These are phyloP conservation scores for Uropetala carovei DNA, from an alignment of 2,888 invertebrate genomes.

Conservation along the genomic window DNA sequence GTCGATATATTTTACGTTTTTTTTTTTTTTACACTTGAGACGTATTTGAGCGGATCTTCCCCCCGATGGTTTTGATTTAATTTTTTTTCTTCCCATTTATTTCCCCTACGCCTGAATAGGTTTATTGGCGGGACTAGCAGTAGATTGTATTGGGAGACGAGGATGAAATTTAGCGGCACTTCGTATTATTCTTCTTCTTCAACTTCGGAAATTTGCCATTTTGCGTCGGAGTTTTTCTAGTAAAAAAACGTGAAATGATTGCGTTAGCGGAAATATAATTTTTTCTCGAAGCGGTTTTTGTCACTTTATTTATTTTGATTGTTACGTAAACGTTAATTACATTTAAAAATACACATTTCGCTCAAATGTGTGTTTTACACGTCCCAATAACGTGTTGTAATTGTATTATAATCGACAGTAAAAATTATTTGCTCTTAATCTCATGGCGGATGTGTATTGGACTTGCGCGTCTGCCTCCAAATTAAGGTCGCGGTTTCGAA, in stretches of 20 bases:
- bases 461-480: too few relatives aligned
- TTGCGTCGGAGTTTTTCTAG: not conserved
- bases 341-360: too few relatives aligned
- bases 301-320: too few relatives aligned
- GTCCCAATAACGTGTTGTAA: too few relatives aligned
- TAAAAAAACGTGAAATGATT: not conserved
- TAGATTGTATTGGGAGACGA: conserved; percentile 12
- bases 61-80: conserved; percentile 28
- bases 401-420: too few relatives aligned
- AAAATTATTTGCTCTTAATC: too few relatives aligned
- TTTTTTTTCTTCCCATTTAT: conserved; percentile 20
- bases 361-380: too few relatives aligned
- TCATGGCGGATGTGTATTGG: too few relatives aligned
- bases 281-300: not conserved
- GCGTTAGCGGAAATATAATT: not conserved
- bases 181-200: not conserved
- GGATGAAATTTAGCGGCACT: conserved; percentile 29
- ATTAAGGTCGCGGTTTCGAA: too few relatives aligned
- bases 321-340: too few relatives aligned
- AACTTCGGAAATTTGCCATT: conserved; percentile 8
- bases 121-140: conserved; percentile 18
- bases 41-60: conserved; percentile 21
- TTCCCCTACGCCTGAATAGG: conserved; percentile 9
- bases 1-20: not conserved
- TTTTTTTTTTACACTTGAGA: not conserved